Evolutionary conservation across 2,888 invertebrate genomes (phyloP).

Genomic region (Oxyscelio sp.): DNA sequence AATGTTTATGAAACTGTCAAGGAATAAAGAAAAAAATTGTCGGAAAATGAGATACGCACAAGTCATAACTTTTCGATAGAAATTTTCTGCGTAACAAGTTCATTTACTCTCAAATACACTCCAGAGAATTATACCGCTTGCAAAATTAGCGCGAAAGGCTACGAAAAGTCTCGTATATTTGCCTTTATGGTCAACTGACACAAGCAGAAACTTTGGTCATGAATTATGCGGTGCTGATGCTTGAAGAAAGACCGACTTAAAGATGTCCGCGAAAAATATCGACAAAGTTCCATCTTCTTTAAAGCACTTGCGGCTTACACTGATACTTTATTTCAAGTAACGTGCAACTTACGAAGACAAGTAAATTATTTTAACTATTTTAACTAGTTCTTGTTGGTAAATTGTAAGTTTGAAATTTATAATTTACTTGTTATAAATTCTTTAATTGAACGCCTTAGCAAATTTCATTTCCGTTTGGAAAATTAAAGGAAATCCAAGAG

Average conservation of each 20-base stretch:
- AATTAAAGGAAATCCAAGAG: neutral
- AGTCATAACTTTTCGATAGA: constrained; percentile 39
- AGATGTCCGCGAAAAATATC: constrained; percentile 53
- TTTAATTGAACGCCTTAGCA: neutral
- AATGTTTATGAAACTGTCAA: no score
- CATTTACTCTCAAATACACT: constrained; percentile 62
- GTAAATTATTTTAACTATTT: neutral
- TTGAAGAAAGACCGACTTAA: constrained; percentile 35
- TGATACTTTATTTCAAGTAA: constrained; percentile 26
- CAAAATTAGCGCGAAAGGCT: constrained; percentile 57
- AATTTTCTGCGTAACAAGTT: constrained; percentile 47
- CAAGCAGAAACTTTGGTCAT: constrained; percentile 58
- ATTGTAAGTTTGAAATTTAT: neutral
- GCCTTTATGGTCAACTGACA: constrained; percentile 66
- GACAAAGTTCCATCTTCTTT: constrained; percentile 59
- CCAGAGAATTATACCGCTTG: constrained; percentile 60
- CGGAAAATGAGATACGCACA: constrained; percentile 27
- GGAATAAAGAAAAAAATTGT: constrained; percentile 48
- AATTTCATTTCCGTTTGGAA: neutral
- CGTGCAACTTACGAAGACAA: neutral
- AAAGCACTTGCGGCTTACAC: constrained; percentile 39
- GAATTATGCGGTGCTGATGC: constrained; percentile 40
- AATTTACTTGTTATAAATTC: neutral
- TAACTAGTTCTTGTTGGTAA: neutral
- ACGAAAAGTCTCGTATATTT: constrained; percentile 54